A percentile compares a stretch with the other conserved stretches of the same genome.
Evolutionary conservation across 2,113 vertebrate genomes (phyloP).

Genomic region (Variabilichromis moorii): DNA sequence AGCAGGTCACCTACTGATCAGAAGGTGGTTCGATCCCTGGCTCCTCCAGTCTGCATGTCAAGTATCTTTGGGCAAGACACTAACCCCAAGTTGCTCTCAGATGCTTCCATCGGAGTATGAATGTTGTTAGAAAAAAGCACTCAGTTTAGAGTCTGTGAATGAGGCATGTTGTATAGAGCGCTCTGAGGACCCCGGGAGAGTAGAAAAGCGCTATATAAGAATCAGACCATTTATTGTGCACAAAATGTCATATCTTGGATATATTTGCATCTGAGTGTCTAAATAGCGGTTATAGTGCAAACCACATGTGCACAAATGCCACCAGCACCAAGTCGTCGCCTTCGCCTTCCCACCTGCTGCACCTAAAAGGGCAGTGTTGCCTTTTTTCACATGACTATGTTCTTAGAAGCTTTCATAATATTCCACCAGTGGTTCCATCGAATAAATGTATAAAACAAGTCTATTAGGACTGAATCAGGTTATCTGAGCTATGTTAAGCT

Average conservation of each 20-base stretch:
- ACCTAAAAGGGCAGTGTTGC: background rate
- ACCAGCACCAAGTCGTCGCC: background rate
- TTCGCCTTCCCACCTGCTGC: background rate
- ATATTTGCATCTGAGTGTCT: background rate
- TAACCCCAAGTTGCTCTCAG: fast-evolving
- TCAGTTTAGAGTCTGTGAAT: background rate
- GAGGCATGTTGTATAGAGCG: background rate
- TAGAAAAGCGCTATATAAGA: fast-evolving
- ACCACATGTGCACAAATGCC: background rate
- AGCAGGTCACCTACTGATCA: background rate
- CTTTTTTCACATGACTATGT: background rate
- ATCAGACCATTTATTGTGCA: background rate
- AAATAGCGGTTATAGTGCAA: fast-evolving
- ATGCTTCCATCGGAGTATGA: fast-evolving
- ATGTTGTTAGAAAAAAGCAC: background rate
- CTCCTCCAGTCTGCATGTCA: background rate
- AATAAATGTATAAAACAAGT: background rate
- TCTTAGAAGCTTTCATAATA: background rate
- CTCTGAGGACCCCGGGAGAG: fast-evolving
- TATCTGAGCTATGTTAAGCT: background rate
- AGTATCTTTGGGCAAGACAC: background rate
- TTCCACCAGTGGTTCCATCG: fast-evolving
- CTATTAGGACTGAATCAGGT: background rate
- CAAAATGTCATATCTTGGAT: background rate
- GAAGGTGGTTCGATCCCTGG: background rate